phyloP scores from a whole-genome alignment of 2,797 vertebrate genomes.

The Lates japonicus region DNA sequence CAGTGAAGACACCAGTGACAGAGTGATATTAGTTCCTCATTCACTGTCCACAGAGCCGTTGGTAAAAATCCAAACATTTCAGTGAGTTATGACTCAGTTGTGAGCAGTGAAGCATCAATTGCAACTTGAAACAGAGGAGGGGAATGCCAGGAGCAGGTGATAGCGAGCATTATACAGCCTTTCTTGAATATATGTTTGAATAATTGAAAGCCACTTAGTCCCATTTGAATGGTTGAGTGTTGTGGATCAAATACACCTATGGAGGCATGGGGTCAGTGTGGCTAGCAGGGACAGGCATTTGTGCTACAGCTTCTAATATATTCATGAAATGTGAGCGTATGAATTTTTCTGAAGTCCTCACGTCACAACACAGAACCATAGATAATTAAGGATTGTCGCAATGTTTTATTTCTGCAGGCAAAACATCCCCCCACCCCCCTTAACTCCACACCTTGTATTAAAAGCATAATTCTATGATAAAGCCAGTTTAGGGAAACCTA shows the following conservation, averaged over 20 bases:
- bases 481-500: slow-evolving; percentile 87
- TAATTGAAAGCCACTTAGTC: slow-evolving; percentile 83
- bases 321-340: slow-evolving; percentile 70
- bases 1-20: slow-evolving; percentile 18
- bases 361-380: slow-evolving; percentile 61
- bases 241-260: slow-evolving; percentile 80
- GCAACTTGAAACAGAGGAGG: slow-evolving; percentile 35
- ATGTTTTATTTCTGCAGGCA: slow-evolving; percentile 82
- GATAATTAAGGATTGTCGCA: slow-evolving; percentile 79
- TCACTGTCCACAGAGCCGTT: slow-evolving; percentile 17
- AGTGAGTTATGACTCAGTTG: slow-evolving; percentile 22
- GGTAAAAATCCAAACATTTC: slow-evolving; percentile 43
- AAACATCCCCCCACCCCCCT: slow-evolving; percentile 65
- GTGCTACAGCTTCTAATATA: slow-evolving; percentile 62
- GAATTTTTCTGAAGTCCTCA: slow-evolving; percentile 53
- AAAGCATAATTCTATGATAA: slow-evolving; percentile 87
- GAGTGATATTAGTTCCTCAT: slow-evolving; percentile 33
- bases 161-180: slow-evolving; percentile 58
- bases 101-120: slow-evolving; percentile 32
- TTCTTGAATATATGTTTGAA: slow-evolving; percentile 76
- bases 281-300: slow-evolving; percentile 63
- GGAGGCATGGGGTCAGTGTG: slow-evolving; percentile 61
- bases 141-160: slow-evolving; percentile 55
- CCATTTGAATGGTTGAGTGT: slow-evolving; percentile 77
- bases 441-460: slow-evolving; percentile 80